phyloP scores from a whole-genome alignment of 2,888 invertebrate genomes.

The Drosophila crucigera region DNA sequence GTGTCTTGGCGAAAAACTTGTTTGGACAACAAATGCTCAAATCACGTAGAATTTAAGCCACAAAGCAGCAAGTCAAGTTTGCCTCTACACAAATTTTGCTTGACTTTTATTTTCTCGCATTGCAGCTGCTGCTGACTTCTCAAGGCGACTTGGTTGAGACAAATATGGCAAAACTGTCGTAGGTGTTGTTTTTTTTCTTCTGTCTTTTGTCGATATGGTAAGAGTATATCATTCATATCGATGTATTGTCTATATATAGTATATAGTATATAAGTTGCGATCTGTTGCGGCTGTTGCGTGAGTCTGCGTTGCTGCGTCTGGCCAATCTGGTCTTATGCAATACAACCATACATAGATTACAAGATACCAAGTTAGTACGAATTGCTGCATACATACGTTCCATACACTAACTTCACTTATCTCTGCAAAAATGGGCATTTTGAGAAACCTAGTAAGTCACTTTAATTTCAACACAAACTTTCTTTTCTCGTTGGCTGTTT shows the following conservation, averaged over 20 bases:
- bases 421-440: not conserved
- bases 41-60: slow-evolving; percentile 55
- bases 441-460: not conserved
- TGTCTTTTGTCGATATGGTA: slow-evolving; percentile 21
- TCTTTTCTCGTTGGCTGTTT: not conserved
- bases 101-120: slow-evolving; percentile 32
- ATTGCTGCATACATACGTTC: not conserved
- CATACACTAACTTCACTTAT: not conserved
- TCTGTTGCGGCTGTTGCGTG: slow-evolving; percentile 28
- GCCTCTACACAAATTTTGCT: slow-evolving; percentile 30
- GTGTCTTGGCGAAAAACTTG: slow-evolving; percentile 56
- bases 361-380: slow-evolving; percentile 9
- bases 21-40: slow-evolving; percentile 48
- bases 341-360: slow-evolving; percentile 15
- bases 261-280: not conserved
- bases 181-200: slow-evolving; percentile 57
- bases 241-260: slow-evolving; percentile 4
- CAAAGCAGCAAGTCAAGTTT: slow-evolving; percentile 27
- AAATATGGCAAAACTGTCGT: slow-evolving; percentile 72
- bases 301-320: slow-evolving; percentile 35
- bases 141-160: slow-evolving; percentile 65
- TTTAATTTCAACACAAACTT: not conserved
- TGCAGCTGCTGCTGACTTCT: slow-evolving; percentile 42
- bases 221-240: slow-evolving; percentile 11
- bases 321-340: slow-evolving; percentile 29